Evolutionary conservation across 2,113 vertebrate species (phyloP), one percentile per base, ranked within the genome.

Genomic region (Typhlomys cinereus): DNA sequence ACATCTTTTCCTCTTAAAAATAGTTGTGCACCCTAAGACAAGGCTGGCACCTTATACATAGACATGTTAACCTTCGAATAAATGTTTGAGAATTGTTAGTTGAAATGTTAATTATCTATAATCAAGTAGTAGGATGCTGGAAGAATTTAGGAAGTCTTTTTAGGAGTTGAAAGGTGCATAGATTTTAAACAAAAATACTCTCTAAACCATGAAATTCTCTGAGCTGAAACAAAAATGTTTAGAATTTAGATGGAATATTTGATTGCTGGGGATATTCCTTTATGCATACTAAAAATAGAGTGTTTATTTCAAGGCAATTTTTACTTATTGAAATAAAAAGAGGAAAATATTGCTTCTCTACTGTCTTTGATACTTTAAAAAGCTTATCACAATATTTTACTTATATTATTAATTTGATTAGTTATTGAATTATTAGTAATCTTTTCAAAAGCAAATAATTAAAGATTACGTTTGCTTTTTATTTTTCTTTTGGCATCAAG

Each of bases 61-160:
- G n/a, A 70, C 85, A 14, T 62, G n/a, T 62, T 80, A 89, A 80
- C 66, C 11, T 81, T 36, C 87, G 81, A 90, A 81, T 79, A 86
- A 84, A 87, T 80, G 48, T 81, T 73, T 67, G 9, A 64, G 83
- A 57, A 36, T 18, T 85, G 4, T 78, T 59, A 67, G 81, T 34
- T 64, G 85, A 91, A 70, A 67, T 85, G 62, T 78, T 3, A 64
- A 64, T 91, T 89, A 29, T 89, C 71, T 69, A 52, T 79, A 89
- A 85, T 52, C 67, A 81, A 91, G 14, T 17, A 50, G 8, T 4
- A 0, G 34, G 59, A 57, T 82, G 78, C 39, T 85, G 9, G 4
- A 69, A 82, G 41, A 67, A 31, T 94, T 91, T 70, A 95, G 85
- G 25, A 89, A 95, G 57, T 90, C 91, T 61, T 96, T 96, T 94